Evolutionary conservation across 2,888 invertebrate genomes (phyloP), one percentile per base, ranked within the genome.

Genomic region (Panopea generosa): DNA sequence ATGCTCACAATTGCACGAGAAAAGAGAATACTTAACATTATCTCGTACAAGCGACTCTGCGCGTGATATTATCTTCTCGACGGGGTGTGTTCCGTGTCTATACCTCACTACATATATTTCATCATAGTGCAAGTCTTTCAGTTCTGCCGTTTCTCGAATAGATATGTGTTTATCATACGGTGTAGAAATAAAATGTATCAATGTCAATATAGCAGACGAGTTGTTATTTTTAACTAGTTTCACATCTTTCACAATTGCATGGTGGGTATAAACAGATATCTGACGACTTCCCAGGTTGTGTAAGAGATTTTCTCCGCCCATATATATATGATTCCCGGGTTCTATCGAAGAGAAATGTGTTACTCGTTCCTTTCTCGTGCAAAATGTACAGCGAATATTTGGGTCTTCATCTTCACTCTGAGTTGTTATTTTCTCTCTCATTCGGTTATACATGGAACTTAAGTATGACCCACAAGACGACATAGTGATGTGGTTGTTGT

Each of bases 211-310:
- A n/a, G 71, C 69, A 0, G 52, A 22, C 9, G 45, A 40, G 20
- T 45, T 22, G 14, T n/a, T 24, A 6, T 62, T 20, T 11, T n/a
- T 22, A 6, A 62, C 33, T 9, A 47, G 16, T 2, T 49, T 29
- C 1, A 76, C 61, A 11, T 26, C 40, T 61, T 70, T 76, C 11
- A 76, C 76, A 33, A 76, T 70, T 3, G 76, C 70, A 57, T 76
- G 76, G 22, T 76, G 76, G 0, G 66, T 66, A 27, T 71, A 71
- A 2, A 56, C 26, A 1, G 27, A 45, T 1, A 57, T n/a, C 26
- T 66, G 69, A 2, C 45, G 43, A 7, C 47, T 43, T 0, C 66
- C 61, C 43, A 70, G 33, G 40, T 70, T 47, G 4, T 56, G 6
- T 18, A 57, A 43, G 14, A 53, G 57, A 1, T 57, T 45, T 47